Evolutionary conservation across 2,888 invertebrate species (phyloP), one percentile per base, ranked within the genome.

Genomic region (Hipparchia semele): DNA sequence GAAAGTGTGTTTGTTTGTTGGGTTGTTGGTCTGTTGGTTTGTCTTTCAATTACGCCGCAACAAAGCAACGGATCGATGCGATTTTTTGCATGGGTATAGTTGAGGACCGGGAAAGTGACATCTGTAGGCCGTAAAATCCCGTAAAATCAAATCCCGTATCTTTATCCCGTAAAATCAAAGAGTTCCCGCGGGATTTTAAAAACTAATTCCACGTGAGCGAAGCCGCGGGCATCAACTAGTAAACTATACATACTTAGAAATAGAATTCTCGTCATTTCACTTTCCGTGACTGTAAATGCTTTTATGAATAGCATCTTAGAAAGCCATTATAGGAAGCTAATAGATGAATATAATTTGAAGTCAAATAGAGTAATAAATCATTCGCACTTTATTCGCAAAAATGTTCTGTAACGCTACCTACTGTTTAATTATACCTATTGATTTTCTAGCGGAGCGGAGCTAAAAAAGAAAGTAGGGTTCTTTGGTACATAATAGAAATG

Each of bases 361-460:
- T 60, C 59, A 39, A 60, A 60, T 60, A 60, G 39, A 60, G 59
- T 60, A 39, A 60, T 60, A 60, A 60, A 60, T 60, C 59, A 60
- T 39, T 60, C 39, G 59, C 59, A 9, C 59, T 39, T 60, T 39
- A 60, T 39, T 60, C 59, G 59, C 33, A 10, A 60, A 60, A 60
- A 60, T 60, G 59, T 60, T 60, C 59, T 60, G 39, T 39, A 60
- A 60, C 59, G 59, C 58, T 33, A 59, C 58, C 58, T 60, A 39
- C 39, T 39, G 9, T 8, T 60, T 60, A 33, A 23, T 59, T 59
- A 8, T 59, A 60, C 33, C 33, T 33, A 60, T 60, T 33, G 8
- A 60, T n/a, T 39, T 60, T 60, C 33, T 8, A 39, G 39, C 59
- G 39, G 59, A 60, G 59, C 59, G 5, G 33, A 60, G 59, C 39